Percentiles rank a stretch among this genome's conserved stretches.
Conservation (phyloP, 2,113 vertebrate species). For the Potamarius usumacintae region DNA sequence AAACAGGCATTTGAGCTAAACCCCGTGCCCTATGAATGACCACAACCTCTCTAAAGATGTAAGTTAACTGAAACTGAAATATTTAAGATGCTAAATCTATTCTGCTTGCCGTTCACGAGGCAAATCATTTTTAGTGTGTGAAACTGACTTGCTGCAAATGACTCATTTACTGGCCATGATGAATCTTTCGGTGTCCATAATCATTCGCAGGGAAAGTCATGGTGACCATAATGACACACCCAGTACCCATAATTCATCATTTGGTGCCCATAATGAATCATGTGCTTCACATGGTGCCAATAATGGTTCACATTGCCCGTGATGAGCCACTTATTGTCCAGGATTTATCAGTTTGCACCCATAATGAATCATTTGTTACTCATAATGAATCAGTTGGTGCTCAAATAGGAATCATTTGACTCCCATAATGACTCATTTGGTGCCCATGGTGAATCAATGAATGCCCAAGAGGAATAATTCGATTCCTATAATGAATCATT, state of each 20-base stretch:
- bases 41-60: neutral
- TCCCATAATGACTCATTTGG: neutral
- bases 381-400: neutral
- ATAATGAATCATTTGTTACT: neutral
- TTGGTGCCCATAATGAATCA: neutral
- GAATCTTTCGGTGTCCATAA: neutral
- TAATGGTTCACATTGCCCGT: neutral
- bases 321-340: neutral
- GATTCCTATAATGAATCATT: neutral
- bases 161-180: too few species aligned
- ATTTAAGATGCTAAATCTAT: neutral
- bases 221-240: too few species aligned
- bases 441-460: neutral
- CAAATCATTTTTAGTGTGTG: neutral
- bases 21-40: neutral
- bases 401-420: neutral
- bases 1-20: neutral
- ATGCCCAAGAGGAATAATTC: neutral
- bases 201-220: too few species aligned
- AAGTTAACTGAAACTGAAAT: neutral
- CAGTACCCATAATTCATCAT: too few species aligned
- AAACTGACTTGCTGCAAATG: neutral
- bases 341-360: neutral
- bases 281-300: neutral
- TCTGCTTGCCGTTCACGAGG: neutral